Evolutionary conservation across 2,888 invertebrate genomes (phyloP), one percentile per base, ranked within the genome.

Genomic region (Caenorhabditis sinica): DNA sequence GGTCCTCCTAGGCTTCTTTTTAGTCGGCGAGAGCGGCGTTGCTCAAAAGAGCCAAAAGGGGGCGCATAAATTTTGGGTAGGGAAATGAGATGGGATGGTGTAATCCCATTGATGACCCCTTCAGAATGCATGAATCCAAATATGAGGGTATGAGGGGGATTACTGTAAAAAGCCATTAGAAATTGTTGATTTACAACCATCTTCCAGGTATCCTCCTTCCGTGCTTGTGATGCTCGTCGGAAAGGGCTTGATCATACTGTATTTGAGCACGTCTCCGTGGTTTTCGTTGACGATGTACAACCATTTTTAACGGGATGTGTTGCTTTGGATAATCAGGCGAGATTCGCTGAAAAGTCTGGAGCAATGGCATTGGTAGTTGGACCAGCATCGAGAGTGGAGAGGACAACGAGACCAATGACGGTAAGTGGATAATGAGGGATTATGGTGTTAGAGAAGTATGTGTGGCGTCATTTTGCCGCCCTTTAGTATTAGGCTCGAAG

Each of bases 251-350:
- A 89, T 69, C 73, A 83, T 30, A 89, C 90, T 1, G 76, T 90
- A 11, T 86, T 84, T 71, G 88, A 86, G 25, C 89, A 90, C 63
- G 82, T 90, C n/a, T 84, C 89, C 43, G 90, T 90, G n/a, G 87
- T 90, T 15, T 90, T 90, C 74, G 85, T 88, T n/a, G 90, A 90
- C 72, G 89, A 89, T 40, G 87, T 90, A 17, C 87, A 90, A 61
- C 87, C 89, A 13, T 89, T 90, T 73, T 53, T 90, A 23, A 83
- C 90, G 1, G 90, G 90, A 40, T 90, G 90, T 72, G 89, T 90
- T 23, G 87, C 90, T 0, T 76, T 90, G 36, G 90, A 90, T 66
- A 90, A 90, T 75, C 90, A 90, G 81, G 90, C 90, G 1, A 69
- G 86, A 30, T 90, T 90, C 76, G 89, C 88, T 15, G 89, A 90